Percentiles rank a stretch among this genome's conserved stretches.
Evolutionary conservation across 2,888 invertebrate genomes (phyloP).

Genomic region (Cinara cedri): DNA sequence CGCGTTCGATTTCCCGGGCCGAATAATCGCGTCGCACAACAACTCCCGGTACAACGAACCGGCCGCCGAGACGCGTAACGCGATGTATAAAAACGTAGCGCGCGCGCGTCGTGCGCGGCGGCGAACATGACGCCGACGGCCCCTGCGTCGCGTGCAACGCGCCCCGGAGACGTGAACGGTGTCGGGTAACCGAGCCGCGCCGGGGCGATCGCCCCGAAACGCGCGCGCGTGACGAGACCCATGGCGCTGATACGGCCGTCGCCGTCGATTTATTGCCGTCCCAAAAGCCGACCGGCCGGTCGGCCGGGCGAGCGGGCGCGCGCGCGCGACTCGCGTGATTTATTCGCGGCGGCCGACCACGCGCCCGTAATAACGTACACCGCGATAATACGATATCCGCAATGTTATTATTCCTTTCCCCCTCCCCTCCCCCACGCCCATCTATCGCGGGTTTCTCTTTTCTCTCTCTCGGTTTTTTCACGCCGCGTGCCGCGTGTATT

Average conservation of each 20-base stretch:
- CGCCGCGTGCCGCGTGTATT: constrained; percentile 5
- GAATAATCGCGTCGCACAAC: too few species aligned
- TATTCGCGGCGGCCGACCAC: constrained; percentile 4
- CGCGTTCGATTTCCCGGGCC: background rate
- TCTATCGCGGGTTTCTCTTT: constrained; percentile 2
- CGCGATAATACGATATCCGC: too few species aligned
- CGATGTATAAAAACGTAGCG: too few species aligned
- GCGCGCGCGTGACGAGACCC: constrained; percentile 53
- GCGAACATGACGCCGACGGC: background rate
- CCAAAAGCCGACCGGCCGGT: constrained; percentile 23
- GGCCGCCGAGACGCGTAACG: too few species aligned
- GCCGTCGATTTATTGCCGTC: constrained; percentile 48
- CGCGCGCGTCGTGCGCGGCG: too few species aligned
- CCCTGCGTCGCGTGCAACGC: constrained; percentile 7
- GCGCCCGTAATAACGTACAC: background rate
- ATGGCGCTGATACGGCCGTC: constrained; percentile 37
- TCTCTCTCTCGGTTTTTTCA: background rate
- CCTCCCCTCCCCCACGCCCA: too few species aligned
- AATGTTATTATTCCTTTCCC: too few species aligned
- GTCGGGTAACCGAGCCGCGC: constrained; percentile 37
- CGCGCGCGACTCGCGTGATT: constrained; percentile 33
- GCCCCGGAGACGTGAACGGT: constrained; percentile 21
- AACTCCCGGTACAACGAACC: too few species aligned
- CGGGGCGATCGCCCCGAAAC: constrained; percentile 1
- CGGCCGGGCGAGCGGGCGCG: background rate